Base-by-base conservation (phyloP, 2,113 vertebrate genomes). In the Mesembrinibis cayennensis region DNA sequence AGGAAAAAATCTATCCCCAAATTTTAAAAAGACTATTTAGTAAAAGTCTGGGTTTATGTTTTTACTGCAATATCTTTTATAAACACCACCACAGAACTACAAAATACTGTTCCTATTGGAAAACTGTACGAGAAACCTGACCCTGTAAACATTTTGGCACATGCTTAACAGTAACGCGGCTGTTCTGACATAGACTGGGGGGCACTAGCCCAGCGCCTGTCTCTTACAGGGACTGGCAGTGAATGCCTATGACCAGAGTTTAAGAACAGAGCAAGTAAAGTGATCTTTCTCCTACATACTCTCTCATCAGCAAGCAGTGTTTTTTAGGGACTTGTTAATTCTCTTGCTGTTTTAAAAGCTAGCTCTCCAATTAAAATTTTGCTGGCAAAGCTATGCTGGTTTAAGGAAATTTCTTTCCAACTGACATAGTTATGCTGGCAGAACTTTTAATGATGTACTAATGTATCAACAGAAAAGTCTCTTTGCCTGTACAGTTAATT, bases 311-410 rank as follows among this genome's bases (percentile, higher is more conserved):
- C 89, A 91, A 85, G 36, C 26, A 53, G 25, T 29, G 56, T 5
- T 72, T 94, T 95, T 91, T 21, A 82, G 74, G 74, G 53, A 65
- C 27, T 65, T 77, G 36, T 36, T 95, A 93, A 90, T 90, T 91
- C 67, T 87, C 81, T 90, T 89, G 83, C 69, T 90, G 66, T 85
- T 95, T 85, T 76, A 90, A 92, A 93, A 83, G 32, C 82, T 90
- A 71, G 23, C 8, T 61, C 45, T 83, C 74, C 87, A 95, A 94
- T 96, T 92, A 90, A 84, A 92, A 70, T 94, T 88, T 96, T 96
- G 58, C 95, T 95, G 93, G 82, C 49, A 70, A 80, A 92, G 74
- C 79, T 70, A 38, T 47, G 16, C 62, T 96, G 50, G 42, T 92
- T 93, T 93, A 90, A 67, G 79, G 45, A 82, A 93, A 11, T 73